Conservation (phyloP, 2,113 vertebrate species). For the Holacanthus passer region DNA sequence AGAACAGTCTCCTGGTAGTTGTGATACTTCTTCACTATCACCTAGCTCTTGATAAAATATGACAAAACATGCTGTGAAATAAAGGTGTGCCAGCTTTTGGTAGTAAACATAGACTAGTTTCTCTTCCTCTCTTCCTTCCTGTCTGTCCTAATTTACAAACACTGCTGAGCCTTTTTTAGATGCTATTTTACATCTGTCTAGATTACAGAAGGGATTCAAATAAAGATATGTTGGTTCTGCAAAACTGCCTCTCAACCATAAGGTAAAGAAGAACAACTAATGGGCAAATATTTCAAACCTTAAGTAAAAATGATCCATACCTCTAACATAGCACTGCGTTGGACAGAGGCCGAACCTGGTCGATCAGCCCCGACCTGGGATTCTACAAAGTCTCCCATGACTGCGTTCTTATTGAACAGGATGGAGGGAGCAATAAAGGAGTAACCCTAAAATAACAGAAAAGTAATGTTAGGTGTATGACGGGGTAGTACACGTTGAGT, state of each 20-base stretch:
- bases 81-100: background rate
- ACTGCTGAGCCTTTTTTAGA: background rate
- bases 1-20: background rate
- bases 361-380: constrained; percentile 83
- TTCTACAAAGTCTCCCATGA: constrained; percentile 89
- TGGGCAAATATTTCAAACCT: background rate
- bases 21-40: background rate
- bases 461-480: constrained; percentile 3
- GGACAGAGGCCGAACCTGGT: constrained; percentile 88
- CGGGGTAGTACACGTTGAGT: background rate
- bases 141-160: background rate
- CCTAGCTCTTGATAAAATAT: background rate
- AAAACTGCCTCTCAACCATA: background rate
- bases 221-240: background rate
- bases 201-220: background rate
- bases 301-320: constrained; percentile 68
- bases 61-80: background rate
- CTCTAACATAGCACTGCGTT: constrained; percentile 92
- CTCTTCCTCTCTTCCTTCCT: constrained; percentile 23
- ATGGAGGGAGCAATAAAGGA: constrained; percentile 94
- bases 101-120: constrained; percentile 19
- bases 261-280: background rate
- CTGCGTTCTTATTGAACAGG: constrained; percentile 91
- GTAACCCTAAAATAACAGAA: constrained; percentile 85
- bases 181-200: background rate